Base-by-base conservation (phyloP, 2,797 vertebrate species). In the Molossus alvarezi region DNA sequence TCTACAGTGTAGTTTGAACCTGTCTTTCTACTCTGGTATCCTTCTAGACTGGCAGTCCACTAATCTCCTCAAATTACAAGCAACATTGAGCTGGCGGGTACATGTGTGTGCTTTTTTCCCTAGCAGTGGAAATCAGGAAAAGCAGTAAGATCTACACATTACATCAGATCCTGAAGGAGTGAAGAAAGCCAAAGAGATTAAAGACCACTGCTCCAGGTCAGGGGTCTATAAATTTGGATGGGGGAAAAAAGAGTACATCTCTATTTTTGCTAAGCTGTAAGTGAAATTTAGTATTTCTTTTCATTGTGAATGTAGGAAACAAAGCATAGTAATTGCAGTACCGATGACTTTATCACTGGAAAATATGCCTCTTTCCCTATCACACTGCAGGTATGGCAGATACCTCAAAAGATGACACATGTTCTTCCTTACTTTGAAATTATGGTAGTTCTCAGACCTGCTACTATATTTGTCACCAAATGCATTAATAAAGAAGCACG, bases 221-320 rank as follows among this genome's bases (percentile, higher is more conserved):
- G 21, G 10, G 6, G 1, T 29, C 27, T 89, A 17, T n/a, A 48
- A 88, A 69, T 79, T 64, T 84, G 27, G 23, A 67, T 71, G 21
- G 57, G 2, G 7, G 6, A 45, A 45, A 3, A 81, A 79, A 91
- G 48, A 53, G 0, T n/a, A 10, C 3, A 37, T 33, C 25, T 82
- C 87, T 62, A 14, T 45, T 81, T 84, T 81, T 18, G n/a, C 13
- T 86, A 13, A 72, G 79, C 57, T 71, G 21, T 90, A 76, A 45
- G 27, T 85, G 55, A 81, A 88, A 72, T 6, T 73, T 81, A 84
- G 60, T 58, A 77, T 82, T 69, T 76, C 15, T 95, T 95, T 85
- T 33, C 4, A 83, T 88, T 69, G 10, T 67, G 29, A 88, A 80
- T 15, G 7, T 82, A 87, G 60, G 5, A 18, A 57, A 27, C n/a